phyloP scores from a whole-genome alignment of 2,113 vertebrate species.

The Tonatia bakeri region DNA sequence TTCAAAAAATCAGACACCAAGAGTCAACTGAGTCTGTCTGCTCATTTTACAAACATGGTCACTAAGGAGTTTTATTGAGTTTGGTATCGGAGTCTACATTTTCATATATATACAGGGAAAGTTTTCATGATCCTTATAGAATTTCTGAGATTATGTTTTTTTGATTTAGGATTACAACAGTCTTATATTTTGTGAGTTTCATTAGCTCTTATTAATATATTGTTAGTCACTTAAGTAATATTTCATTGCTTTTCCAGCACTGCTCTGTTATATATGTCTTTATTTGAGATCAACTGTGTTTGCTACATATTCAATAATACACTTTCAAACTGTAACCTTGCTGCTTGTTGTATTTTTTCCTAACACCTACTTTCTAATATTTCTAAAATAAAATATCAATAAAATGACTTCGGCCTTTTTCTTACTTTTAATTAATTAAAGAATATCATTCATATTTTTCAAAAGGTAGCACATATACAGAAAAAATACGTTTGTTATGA shows the following conservation, averaged over 20 bases:
- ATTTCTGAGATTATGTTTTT: neutral
- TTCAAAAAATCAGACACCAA: neutral
- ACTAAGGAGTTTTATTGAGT: neutral
- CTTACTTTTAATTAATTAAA: neutral
- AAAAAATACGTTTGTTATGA: neutral
- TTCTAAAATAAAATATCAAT: slow-evolving; percentile 11
- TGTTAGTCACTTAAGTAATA: neutral
- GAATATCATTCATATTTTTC: neutral
- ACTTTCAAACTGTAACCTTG: neutral
- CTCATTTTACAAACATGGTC: neutral
- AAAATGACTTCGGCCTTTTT: neutral
- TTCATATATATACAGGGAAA: neutral
- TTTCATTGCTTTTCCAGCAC: neutral
- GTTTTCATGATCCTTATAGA: neutral
- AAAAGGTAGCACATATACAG: neutral
- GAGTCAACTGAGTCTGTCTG: neutral
- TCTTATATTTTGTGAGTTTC: neutral
- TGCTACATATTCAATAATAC: neutral
- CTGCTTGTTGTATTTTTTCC: neutral
- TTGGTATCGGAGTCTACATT: neutral
- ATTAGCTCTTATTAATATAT: neutral
- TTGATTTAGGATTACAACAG: neutral
- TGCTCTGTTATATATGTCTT: neutral
- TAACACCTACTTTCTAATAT: neutral
- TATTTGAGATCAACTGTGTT: neutral